phyloP scores from a whole-genome alignment of 2,797 vertebrate species.

The Propithecus deckenii region DNA sequence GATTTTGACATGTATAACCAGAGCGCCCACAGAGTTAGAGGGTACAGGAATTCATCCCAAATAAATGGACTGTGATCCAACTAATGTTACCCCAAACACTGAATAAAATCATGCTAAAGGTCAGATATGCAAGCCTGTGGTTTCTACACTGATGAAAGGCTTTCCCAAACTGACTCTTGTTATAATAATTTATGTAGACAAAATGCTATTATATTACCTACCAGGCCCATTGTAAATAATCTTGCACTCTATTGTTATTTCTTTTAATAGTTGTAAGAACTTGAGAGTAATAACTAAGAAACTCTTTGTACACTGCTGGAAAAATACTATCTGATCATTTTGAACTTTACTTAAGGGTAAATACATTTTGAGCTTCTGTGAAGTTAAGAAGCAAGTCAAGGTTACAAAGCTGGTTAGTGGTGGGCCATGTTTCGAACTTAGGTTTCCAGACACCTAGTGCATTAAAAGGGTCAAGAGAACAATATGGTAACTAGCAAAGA shows the following conservation, averaged over 20 bases:
- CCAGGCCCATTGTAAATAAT: background rate
- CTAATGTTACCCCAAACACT: background rate
- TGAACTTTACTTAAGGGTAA: background rate
- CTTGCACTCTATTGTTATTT: background rate
- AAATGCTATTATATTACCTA: background rate
- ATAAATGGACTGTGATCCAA: background rate
- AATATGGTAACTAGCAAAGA: background rate
- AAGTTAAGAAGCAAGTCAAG: background rate
- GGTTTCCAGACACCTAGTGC: background rate
- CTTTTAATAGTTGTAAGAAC: background rate
- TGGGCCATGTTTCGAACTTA: background rate
- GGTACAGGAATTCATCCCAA: background rate
- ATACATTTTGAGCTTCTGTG: background rate
- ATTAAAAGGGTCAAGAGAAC: background rate
- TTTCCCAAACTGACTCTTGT: background rate
- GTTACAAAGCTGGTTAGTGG: background rate
- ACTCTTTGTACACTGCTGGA: background rate
- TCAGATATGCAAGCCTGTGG: background rate
- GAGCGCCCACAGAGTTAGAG: background rate
- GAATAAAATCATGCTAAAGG: background rate
- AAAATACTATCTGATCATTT: background rate
- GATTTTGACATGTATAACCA: background rate
- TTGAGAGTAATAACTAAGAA: background rate
- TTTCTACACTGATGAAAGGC: background rate
- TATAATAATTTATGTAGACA: background rate